Conservation (phyloP, 2,888 invertebrate genomes). For the Deilephila elpenor region DNA sequence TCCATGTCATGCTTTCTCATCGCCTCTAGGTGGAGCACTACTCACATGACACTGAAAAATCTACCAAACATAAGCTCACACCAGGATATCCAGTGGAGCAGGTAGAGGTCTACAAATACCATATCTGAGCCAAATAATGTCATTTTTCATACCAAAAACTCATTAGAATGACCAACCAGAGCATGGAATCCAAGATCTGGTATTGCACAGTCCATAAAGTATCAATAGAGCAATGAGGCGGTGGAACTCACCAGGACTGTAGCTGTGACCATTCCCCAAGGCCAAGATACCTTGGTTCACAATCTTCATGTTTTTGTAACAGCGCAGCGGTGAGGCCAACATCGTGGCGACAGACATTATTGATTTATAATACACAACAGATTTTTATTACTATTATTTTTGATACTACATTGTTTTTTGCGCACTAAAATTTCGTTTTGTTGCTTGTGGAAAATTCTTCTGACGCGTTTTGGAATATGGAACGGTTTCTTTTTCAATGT, state of each 20-base stretch:
- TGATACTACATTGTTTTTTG: constrained; percentile 63
- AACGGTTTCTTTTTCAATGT: constrained; percentile 38
- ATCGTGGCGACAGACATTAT: constrained; percentile 47
- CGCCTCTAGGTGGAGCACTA: no score
- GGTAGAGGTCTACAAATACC: no score
- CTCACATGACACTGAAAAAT: no score
- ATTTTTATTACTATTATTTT: constrained; percentile 49
- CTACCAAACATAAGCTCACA: no score
- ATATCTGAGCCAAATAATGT: no score
- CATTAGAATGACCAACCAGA: no score
- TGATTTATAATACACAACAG: constrained; percentile 32
- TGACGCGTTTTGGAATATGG: constrained; percentile 59
- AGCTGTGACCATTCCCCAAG: background rate
- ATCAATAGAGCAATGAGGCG: background rate
- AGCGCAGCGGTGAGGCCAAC: constrained; percentile 56
- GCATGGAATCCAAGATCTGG: no score
- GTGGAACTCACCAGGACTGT: background rate
- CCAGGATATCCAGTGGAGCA: no score
- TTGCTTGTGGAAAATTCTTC: constrained; percentile 43
- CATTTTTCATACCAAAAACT: no score
- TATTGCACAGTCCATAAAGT: no score
- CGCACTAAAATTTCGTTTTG: constrained; percentile 39
- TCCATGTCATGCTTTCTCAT: no score
- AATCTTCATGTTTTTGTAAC: constrained; percentile 51
- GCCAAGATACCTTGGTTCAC: constrained; percentile 39